Evolutionary conservation across 2,797 vertebrate species (phyloP), one percentile per base, ranked within the genome.

Genomic region (Podarcis siculus): DNA sequence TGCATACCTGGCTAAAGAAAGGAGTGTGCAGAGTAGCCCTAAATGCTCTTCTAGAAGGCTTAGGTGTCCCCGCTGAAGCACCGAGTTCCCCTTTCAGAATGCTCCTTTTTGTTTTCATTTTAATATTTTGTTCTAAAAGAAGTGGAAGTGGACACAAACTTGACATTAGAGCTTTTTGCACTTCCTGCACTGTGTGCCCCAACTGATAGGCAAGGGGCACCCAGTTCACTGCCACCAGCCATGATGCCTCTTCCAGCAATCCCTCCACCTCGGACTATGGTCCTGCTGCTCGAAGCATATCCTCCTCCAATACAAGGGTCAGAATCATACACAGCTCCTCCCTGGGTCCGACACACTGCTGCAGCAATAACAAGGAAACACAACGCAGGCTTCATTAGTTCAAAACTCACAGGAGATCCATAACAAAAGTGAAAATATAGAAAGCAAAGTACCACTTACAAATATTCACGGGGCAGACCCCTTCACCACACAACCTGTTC

Each of bases 291-390:
- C 82, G 93, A 86, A 55, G 89, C 1, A 25, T 92, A 93, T 0
- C 87, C 90, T 79, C 91, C 86, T 71, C 92, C 89, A 23, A 89
- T 82, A 75, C 93, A 93, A 0, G 95, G 94, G 32, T 95, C 91
- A 0, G 94, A 86, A 23, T 96, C 92, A 0, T 92, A 95, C 45
- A 95, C 55, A 77, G 91, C 3, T 0, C 93, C 87, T 0, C 95
- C 95, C 78, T 95, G 95, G 85, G 94, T 94, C 37, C 94, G 94
- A 92, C 94, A 95, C 69, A 96, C 94, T 0, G 95, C 95, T 95
- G 92, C 7, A 9, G 82, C 49, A 32, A 89, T 32, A 45, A 87
- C 73, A 55, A 13, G 64, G 69, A 87, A 72, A 72, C 30, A 42
- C 19, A 8, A 37, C 37, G 58, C 8, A 55, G 8, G 21, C 1